Base-by-base conservation (phyloP, 2,888 invertebrate species). In the Dastarcus helophoroides region DNA sequence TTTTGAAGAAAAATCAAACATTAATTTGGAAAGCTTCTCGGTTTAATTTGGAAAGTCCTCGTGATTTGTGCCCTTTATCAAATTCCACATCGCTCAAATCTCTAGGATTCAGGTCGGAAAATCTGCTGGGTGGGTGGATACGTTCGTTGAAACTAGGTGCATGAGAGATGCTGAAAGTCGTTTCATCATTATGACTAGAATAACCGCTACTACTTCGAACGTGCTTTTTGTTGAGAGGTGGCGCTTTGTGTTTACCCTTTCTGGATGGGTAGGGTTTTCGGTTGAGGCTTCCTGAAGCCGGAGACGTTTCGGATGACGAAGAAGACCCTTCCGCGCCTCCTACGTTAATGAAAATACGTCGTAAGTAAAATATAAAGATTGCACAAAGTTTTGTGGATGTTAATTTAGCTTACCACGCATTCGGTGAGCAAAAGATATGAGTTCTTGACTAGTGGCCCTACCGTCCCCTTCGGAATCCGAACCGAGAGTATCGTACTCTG, bases 401-500 rank as follows among this genome's bases (percentile, higher is more conserved):
- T 22, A 9, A 8, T 31, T 26, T 31, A 39, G 47, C 48, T 49
- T 55, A 62, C 67, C 62, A 48, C 65, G 52, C 56, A 65, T 63
- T 46, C 66, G 56, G 48, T 67, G 64, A 39, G 64, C 56, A 51
- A 67, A 68, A 19, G 67, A 64, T 51, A 67, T 63, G 26, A 68
- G 51, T 42, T 68, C 69, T 48, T 72, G 74, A 44, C 71, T 73
- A 51, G 70, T 71, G 44, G 69, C 71, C 41, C 71, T 68, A 33
- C 79, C 80, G 56, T 76, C 73, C 46, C 73, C 74, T 64, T 88
- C 86, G 61, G 85, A 85, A 65, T 79, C 79, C 60, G 78, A 79
- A 54, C 79, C 79, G 56, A 78, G 69, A 54, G 79, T 79, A 70
- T 88, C 88, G 71, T 88, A 86, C 71, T 86, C 88, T 76, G 83